A percentile compares a stretch with the other conserved stretches of the same genome.
Evolutionary conservation across 2,797 vertebrate species (phyloP).

Genomic region (Microctenopoma stevenorrisi): DNA sequence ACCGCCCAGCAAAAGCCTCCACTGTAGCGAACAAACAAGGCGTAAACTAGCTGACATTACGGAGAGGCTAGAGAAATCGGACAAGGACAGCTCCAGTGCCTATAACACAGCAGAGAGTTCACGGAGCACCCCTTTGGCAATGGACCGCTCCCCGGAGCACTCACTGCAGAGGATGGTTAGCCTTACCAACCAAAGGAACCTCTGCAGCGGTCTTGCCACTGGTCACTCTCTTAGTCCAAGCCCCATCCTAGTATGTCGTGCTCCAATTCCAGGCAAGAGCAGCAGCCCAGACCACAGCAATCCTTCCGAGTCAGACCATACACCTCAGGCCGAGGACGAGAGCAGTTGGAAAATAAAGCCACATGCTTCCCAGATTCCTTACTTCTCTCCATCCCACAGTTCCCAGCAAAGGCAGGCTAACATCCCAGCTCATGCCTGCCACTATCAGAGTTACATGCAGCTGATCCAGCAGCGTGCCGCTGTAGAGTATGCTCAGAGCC

Average conservation of each 20-base stretch:
- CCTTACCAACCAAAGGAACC: slow-evolving; percentile 93
- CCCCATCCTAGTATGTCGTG: slow-evolving; percentile 68
- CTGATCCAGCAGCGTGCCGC: slow-evolving; percentile 95
- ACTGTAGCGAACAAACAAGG: slow-evolving; percentile 76
- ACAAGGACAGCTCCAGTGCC: slow-evolving; percentile 97
- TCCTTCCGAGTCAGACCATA: slow-evolving; percentile 78
- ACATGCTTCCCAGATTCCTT: slow-evolving; percentile 84
- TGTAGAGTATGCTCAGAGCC: slow-evolving; percentile 94
- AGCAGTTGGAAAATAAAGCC: slow-evolving; percentile 74
- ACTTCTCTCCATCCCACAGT: slow-evolving; percentile 92
- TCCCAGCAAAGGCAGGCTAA: slow-evolving; percentile 88
- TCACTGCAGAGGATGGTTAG: slow-evolving; percentile 92
- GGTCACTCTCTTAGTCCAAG: slow-evolving; percentile 64
- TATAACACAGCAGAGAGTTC: slow-evolving; percentile 98
- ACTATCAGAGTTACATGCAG: slow-evolving; percentile 99
- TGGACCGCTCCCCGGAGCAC: slow-evolving; percentile 92
- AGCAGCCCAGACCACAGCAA: slow-evolving; percentile 83
- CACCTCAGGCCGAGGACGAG: slow-evolving; percentile 79
- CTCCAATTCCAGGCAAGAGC: slow-evolving; percentile 75
- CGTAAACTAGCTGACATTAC: slow-evolving; percentile 88
- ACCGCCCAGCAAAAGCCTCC: slow-evolving; percentile 81
- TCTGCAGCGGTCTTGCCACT: slow-evolving; percentile 82
- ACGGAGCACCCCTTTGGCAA: slow-evolving; percentile 91
- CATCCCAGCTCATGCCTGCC: slow-evolving; percentile 92
- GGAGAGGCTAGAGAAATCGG: slow-evolving; percentile 92